These are phyloP conservation scores for Heterodera schachtii DNA, from an alignment of 1,140 invertebrate species.

Conservation along the genomic window DNA sequence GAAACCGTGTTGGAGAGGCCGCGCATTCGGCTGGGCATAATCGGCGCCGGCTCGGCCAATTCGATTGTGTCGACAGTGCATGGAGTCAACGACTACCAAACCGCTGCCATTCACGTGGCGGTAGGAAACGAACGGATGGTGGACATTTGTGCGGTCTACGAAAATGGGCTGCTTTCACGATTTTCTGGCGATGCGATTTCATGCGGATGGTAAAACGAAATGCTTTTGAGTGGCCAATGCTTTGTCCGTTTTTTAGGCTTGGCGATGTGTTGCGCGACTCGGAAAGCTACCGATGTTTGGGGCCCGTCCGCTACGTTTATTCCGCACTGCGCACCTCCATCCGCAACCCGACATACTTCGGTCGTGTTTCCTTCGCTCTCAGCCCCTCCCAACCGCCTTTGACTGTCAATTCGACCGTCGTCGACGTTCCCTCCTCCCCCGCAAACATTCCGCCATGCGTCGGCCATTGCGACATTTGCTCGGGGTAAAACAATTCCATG, in stretches of 20 bases:
- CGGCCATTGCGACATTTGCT: constrained; percentile 53
- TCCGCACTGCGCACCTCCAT: constrained; percentile 60
- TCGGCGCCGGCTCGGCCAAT: constrained; percentile 77
- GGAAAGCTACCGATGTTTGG: constrained; percentile 84
- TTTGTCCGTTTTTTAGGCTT: constrained; percentile 66
- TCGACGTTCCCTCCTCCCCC: constrained; percentile 18
- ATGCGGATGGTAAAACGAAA: constrained; percentile 74
- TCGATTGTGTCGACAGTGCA: constrained; percentile 80
- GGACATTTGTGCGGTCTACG: constrained; percentile 79
- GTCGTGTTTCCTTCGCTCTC: constrained; percentile 58
- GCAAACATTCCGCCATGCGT: constrained; percentile 54
- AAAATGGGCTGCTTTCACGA: constrained; percentile 72
- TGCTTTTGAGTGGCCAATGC: not conserved
- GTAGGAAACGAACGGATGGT: constrained; percentile 70
- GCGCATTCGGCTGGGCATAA: constrained; percentile 69
- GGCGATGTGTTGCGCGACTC: constrained; percentile 82
- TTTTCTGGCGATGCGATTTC: constrained; percentile 80
- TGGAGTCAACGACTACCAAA: constrained; percentile 80
- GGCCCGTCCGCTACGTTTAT: constrained; percentile 73
- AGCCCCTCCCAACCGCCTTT: constrained; percentile 40
- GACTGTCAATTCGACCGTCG: constrained; percentile 23
- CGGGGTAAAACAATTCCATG: constrained; percentile 31
- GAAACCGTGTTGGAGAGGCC: constrained; percentile 71
- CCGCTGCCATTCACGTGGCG: constrained; percentile 80
- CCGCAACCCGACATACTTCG: constrained; percentile 60